Percentiles rank a stretch among this genome's conserved stretches.
These are phyloP conservation scores for Schizaphis graminum DNA, from an alignment of 2,888 invertebrate genomes.

Conservation along the genomic window DNA sequence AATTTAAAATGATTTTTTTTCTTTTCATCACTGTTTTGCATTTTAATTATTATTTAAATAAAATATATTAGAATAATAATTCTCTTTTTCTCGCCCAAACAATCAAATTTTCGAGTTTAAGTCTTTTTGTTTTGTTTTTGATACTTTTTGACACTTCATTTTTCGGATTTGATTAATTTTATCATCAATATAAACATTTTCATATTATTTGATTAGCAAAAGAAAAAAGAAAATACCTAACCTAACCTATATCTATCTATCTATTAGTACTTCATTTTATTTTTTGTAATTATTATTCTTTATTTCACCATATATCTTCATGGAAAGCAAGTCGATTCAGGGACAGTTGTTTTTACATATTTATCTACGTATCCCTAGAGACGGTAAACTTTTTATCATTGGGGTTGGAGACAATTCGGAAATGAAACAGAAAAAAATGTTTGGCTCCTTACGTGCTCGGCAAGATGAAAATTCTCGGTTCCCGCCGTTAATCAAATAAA, in stretches of 20 bases:
- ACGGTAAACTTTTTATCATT: neutral
- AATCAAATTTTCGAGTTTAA: conserved; percentile 20
- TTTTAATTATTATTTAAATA: conserved; percentile 59
- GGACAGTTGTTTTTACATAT: neutral
- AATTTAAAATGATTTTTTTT: conserved; percentile 22
- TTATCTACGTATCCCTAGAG: neutral
- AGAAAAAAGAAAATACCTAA: neutral
- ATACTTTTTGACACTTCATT: neutral
- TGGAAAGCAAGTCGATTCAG: neutral
- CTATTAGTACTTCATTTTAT: neutral
- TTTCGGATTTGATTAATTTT: neutral
- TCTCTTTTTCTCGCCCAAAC: neutral
- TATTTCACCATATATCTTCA: neutral
- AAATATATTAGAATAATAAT: conserved; percentile 35
- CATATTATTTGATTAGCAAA: neutral
- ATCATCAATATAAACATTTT: neutral
- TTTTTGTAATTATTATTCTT: neutral
- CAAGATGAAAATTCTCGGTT: neutral
- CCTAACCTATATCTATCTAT: neutral
- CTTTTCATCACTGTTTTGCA: conserved; percentile 35
- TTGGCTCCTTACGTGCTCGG: neutral
- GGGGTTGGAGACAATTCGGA: neutral
- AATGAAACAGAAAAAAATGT: neutral
- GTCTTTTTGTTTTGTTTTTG: neutral
- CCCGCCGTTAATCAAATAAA: conserved; percentile 16